phyloP scores from a whole-genome alignment of 64 coral and sea anemone genomes.

The Stichodactyla mertensii region DNA sequence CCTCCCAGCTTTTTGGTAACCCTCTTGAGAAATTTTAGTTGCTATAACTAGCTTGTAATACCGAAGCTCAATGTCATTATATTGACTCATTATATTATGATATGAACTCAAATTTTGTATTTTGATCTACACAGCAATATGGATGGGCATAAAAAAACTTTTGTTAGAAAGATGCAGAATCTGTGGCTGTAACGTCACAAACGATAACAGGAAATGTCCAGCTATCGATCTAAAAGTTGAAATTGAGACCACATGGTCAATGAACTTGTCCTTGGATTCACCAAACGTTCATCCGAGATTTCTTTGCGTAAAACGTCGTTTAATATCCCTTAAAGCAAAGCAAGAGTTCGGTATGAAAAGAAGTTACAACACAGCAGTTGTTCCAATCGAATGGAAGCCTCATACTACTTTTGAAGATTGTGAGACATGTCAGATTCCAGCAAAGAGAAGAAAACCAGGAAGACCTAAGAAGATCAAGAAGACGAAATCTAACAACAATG shows the following conservation, averaged over 20 bases:
- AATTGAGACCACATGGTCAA: not conserved
- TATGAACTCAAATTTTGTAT: not conserved
- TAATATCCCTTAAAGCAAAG: not conserved
- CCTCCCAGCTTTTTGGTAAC: not conserved
- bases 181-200: not conserved
- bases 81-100: not conserved
- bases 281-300: not conserved
- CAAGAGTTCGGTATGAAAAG: not conserved
- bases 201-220: not conserved
- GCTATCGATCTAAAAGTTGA: not conserved
- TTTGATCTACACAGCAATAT: not conserved
- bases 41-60: not conserved
- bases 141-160: not conserved
- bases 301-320: not conserved
- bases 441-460: slow-evolving; percentile 1
- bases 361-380: not conserved
- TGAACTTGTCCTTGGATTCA: not conserved
- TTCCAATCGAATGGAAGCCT: not conserved
- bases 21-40: not conserved
- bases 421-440: not conserved
- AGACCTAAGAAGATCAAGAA: not conserved
- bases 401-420: not conserved
- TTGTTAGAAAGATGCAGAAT: not conserved
- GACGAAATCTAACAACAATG: not conserved
- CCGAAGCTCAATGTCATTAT: not conserved